Evolutionary conservation across 35 echinoderm and acorn worm genomes (phyloP).

Genomic region (Ophiothrix spiculata): DNA sequence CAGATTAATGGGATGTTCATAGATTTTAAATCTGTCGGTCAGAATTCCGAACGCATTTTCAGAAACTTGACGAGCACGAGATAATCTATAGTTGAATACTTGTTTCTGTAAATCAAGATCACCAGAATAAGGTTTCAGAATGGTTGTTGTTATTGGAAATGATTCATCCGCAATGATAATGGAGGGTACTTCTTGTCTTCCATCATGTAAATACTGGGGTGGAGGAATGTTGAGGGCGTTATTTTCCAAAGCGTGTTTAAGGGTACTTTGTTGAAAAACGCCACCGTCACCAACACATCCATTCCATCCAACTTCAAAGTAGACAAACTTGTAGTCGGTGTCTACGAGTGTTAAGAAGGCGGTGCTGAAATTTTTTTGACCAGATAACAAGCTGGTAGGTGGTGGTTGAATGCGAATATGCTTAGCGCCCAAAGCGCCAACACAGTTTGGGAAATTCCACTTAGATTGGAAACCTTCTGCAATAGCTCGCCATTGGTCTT

Average conservation of each 20-base stretch:
- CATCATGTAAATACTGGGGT: slow-evolving; percentile 24
- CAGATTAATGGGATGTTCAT: not conserved
- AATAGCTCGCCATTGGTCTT: no score
- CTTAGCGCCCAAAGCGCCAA: no score
- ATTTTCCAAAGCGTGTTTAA: slow-evolving; percentile 15
- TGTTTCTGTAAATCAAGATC: slow-evolving; percentile 20
- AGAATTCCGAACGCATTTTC: slow-evolving; percentile 65
- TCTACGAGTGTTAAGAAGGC: no score
- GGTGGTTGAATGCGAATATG: no score
- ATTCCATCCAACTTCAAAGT: no score
- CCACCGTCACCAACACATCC: no score
- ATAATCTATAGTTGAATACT: slow-evolving; percentile 56
- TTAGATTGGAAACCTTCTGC: no score
- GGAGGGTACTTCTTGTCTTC: slow-evolving; percentile 27
- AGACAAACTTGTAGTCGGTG: no score
- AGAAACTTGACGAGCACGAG: slow-evolving; percentile 36
- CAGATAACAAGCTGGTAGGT: no score
- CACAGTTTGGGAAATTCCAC: no score
- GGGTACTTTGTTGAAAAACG: no score
- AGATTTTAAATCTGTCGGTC: slow-evolving; percentile 34
- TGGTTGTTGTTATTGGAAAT: slow-evolving; percentile 29
- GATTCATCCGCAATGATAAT: slow-evolving; percentile 36
- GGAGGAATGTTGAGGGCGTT: slow-evolving; percentile 26
- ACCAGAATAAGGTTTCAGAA: slow-evolving; percentile 50
- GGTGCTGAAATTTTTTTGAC: no score